Evolutionary conservation across 2,113 vertebrate species (phyloP), one percentile per base, ranked within the genome.

Genomic region (Sorex araneus): DNA sequence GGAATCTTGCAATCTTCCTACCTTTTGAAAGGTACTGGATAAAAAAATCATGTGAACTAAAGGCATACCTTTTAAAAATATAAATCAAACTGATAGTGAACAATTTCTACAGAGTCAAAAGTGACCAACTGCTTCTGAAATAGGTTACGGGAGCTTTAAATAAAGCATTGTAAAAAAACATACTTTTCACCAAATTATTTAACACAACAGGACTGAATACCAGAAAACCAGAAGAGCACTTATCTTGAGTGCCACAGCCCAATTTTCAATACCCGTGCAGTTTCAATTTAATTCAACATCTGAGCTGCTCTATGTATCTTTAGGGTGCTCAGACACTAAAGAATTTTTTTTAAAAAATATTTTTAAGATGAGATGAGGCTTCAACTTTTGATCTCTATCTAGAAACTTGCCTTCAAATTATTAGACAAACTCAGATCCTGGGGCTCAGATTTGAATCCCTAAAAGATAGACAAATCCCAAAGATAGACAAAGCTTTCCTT

Each of bases 341-440:
- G 88, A 83, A 50, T 50, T n/a, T n/a, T n/a, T n/a, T n/a, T 50
- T 54, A 54, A 54, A 54, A 60, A 64, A 7, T 50, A 32, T 50
- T 50, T 50, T 50, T 78, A 50, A 90, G 13, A 36, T 60, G 63
- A 69, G 4, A 27, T 13, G 11, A 70, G 32, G 16, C 84, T 87
- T 25, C 89, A 50, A 74, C 9, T 57, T 91, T 66, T 81, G 21
- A 91, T 43, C 18, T 79, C 50, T 67, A 71, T 73, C 64, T 82
- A 86, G 57, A 93, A 95, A 90, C 89, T 70, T 87, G 84, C 54
- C 54, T 84, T 91, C 32, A 32, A 40, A 75, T 84, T 60, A 71
- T 90, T 60, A 77, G 25, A 36, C 57, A 47, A 88, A 89, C 50
- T 80, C 67, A 92, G 43, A 94, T 18, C 50, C 66, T 30, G 40